Percentiles rank a stretch among this genome's conserved stretches.
phyloP scores from a whole-genome alignment of 2,113 vertebrate genomes.

The Proterorhinus semilunaris region DNA sequence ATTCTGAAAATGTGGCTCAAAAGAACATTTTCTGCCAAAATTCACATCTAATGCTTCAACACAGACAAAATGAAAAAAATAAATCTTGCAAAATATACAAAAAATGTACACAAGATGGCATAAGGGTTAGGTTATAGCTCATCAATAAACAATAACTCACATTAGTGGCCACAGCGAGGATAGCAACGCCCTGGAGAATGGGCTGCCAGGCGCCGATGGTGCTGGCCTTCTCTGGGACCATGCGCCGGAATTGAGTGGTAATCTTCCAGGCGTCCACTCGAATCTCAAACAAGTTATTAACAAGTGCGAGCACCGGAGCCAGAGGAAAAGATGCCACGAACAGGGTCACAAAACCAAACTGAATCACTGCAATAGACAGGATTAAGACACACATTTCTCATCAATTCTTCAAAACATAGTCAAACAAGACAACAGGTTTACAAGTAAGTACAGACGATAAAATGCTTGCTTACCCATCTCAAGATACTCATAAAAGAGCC shows the following conservation, averaged over 20 bases:
- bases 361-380: slow-evolving; percentile 80
- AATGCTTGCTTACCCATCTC: slow-evolving; percentile 87
- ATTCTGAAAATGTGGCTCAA: too few species aligned
- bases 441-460: background rate
- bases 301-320: slow-evolving; percentile 89
- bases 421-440: background rate
- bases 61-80: too few species aligned
- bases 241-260: slow-evolving; percentile 88
- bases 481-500: slow-evolving; percentile 92
- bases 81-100: too few species aligned
- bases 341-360: slow-evolving; percentile 95
- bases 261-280: slow-evolving; percentile 92
- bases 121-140: too few species aligned
- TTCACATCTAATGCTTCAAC: too few species aligned
- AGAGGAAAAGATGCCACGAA: slow-evolving; percentile 96
- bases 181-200: slow-evolving; percentile 89
- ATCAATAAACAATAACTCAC: slow-evolving; percentile 67
- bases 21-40: too few species aligned
- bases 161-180: slow-evolving; percentile 91
- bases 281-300: slow-evolving; percentile 93
- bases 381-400: background rate
- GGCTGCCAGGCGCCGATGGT: slow-evolving; percentile 93
- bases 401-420: background rate
- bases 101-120: too few species aligned
- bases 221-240: slow-evolving; percentile 88